phyloP scores from a whole-genome alignment of 2,888 invertebrate species.

The Saturnia pavonia region DNA sequence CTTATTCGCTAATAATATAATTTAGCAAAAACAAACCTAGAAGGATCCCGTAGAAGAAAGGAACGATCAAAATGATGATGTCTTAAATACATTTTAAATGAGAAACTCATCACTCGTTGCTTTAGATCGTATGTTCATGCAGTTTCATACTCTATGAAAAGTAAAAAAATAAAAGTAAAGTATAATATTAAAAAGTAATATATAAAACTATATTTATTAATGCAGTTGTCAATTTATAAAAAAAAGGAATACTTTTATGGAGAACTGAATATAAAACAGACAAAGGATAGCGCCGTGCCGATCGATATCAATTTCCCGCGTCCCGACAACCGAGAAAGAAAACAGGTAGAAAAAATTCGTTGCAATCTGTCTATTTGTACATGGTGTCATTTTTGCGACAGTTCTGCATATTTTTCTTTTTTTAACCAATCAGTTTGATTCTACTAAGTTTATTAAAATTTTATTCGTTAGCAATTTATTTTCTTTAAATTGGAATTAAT shows the following conservation, averaged over 20 bases:
- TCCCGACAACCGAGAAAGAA: not conserved
- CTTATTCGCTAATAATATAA: too few species aligned
- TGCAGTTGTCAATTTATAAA: not conserved
- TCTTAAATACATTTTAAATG: not conserved
- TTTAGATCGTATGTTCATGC: not conserved
- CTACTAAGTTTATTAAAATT: not conserved
- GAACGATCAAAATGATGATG: not conserved
- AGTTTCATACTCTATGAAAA: not conserved
- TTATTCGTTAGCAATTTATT: not conserved
- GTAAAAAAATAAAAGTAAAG: too few species aligned
- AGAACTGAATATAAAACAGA: not conserved
- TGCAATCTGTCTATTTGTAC: too few species aligned
- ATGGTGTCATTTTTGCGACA: too few species aligned
- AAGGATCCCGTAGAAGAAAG: not conserved
- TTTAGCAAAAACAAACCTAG: not conserved
- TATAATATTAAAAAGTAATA: not conserved
- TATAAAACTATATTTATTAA: not conserved
- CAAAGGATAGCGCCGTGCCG: not conserved
- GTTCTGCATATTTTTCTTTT: not conserved
- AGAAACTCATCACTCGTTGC: not conserved
- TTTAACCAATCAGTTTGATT: not conserved
- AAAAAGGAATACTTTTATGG: not conserved
- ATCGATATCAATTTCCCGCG: not conserved
- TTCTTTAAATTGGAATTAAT: not conserved
- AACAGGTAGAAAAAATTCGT: not conserved